phyloP scores from a whole-genome alignment of 2,113 vertebrate species.

The Cyprinodon tularosa region DNA sequence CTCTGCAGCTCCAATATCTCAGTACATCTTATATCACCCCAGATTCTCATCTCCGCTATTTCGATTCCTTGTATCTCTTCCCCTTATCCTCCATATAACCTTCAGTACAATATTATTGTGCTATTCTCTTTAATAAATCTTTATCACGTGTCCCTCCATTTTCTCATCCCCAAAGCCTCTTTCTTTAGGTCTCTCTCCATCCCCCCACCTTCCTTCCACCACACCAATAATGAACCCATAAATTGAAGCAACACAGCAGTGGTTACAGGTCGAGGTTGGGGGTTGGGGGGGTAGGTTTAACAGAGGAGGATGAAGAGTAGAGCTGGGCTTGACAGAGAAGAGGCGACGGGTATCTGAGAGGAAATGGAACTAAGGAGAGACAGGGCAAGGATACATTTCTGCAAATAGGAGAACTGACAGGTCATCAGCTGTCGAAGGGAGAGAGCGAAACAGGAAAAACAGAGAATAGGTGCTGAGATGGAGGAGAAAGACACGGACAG shows the following conservation, averaged over 20 bases:
- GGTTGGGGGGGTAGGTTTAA: constrained; percentile 29
- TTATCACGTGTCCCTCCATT: constrained; percentile 37
- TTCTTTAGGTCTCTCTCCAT: constrained; percentile 46
- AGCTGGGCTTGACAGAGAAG: constrained; percentile 42
- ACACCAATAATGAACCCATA: constrained; percentile 81
- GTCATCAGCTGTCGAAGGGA: constrained; percentile 63
- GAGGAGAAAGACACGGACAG: constrained; percentile 39
- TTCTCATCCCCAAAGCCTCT: constrained; percentile 44
- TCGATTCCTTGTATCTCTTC: constrained; percentile 18
- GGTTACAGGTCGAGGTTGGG: constrained; percentile 79
- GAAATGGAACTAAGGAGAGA: constrained; percentile 15
- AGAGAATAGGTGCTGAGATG: constrained; percentile 70
- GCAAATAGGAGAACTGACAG: constrained; percentile 68
- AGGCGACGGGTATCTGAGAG: constrained; percentile 32
- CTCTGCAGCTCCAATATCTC: constrained; percentile 19
- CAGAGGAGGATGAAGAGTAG: not conserved
- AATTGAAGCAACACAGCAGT: constrained; percentile 80
- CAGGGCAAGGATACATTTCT: constrained; percentile 60
- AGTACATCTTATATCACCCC: constrained; percentile 5
- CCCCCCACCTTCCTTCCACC: constrained; percentile 45
- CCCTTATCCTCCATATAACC: constrained; percentile 28
- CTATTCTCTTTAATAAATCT: constrained; percentile 60
- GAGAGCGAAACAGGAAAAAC: constrained; percentile 53
- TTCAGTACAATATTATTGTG: constrained; percentile 40
- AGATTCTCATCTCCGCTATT: constrained; percentile 4